Conservation (phyloP, 37 sponge, comb jelly and placozoan genomes). For the Spongia lamella region DNA sequence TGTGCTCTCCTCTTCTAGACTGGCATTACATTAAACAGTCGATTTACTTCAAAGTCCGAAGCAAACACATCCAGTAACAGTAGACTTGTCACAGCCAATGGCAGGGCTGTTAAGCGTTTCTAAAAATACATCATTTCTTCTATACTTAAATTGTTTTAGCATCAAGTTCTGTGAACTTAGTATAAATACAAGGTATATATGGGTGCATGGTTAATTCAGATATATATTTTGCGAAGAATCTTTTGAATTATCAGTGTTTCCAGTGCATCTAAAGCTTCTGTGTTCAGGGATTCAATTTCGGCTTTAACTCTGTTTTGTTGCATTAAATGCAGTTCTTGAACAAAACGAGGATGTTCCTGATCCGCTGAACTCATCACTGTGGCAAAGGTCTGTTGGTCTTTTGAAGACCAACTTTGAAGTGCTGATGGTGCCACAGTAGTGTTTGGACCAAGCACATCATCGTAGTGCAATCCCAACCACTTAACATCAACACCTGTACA, state of each 20-base stretch:
- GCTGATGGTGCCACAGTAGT: conserved; percentile 26
- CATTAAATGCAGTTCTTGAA: conserved; percentile 61
- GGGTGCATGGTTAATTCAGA: conserved; percentile 4
- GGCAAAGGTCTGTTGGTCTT: conserved; percentile 52
- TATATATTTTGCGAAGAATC: conserved; percentile 55
- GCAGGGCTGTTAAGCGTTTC: too few species aligned
- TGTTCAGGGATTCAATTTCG: conserved; percentile 87
- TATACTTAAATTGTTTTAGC: too few species aligned
- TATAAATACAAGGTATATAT: too few species aligned
- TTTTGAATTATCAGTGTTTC: conserved; percentile 63
- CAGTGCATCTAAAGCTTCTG: conserved; percentile 48
- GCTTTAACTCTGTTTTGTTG: conserved; percentile 53
- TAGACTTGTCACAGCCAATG: too few species aligned
- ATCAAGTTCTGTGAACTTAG: too few species aligned
- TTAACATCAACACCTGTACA: conserved; percentile 62
- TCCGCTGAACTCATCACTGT: conserved; percentile 14
- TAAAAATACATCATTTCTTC: too few species aligned
- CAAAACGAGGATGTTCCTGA: conserved; percentile 33
- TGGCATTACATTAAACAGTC: too few species aligned
- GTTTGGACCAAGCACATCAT: conserved; percentile 54
- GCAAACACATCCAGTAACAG: too few species aligned
- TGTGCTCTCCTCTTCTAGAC: too few species aligned
- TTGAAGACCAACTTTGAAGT: conserved; percentile 67
- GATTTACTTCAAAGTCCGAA: too few species aligned
- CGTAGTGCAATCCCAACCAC: conserved; percentile 85